Conservation (phyloP, 2,113 vertebrate genomes). For the Antechinus stuartii region DNA sequence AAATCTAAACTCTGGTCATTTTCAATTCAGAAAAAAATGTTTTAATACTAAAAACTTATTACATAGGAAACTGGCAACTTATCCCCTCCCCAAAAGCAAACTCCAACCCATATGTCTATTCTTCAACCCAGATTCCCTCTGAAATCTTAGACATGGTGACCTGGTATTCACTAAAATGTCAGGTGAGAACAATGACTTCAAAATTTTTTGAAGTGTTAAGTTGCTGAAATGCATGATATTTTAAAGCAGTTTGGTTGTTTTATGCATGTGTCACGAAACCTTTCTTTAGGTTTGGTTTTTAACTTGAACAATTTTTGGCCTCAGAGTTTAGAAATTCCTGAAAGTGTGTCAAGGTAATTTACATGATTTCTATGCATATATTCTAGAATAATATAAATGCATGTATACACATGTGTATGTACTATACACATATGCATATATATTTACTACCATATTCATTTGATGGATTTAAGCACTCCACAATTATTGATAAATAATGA, state of each 20-base stretch:
- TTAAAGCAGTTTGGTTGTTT: not conserved
- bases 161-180: not conserved
- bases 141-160: not conserved
- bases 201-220: not conserved
- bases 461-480: not conserved
- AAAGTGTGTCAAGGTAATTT: not conserved
- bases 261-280: not conserved
- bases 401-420: not conserved
- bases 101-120: not conserved
- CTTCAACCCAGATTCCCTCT: constrained; percentile 24
- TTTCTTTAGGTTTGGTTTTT: not conserved
- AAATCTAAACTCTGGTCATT: not conserved
- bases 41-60: not conserved
- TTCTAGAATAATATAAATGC: not conserved
- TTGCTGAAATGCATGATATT: not conserved
- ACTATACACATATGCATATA: not conserved
- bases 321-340: not conserved
- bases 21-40: not conserved
- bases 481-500: constrained; percentile 26
- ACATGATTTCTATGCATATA: not conserved
- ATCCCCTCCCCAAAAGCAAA: not conserved
- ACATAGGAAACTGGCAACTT: not conserved
- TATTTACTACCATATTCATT: not conserved
- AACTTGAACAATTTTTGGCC: not conserved
- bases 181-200: not conserved